A percentile compares a stretch with the other conserved stretches of the same genome.
phyloP scores from a whole-genome alignment of 1,140 invertebrate genomes.

The Goniozus legneri region DNA sequence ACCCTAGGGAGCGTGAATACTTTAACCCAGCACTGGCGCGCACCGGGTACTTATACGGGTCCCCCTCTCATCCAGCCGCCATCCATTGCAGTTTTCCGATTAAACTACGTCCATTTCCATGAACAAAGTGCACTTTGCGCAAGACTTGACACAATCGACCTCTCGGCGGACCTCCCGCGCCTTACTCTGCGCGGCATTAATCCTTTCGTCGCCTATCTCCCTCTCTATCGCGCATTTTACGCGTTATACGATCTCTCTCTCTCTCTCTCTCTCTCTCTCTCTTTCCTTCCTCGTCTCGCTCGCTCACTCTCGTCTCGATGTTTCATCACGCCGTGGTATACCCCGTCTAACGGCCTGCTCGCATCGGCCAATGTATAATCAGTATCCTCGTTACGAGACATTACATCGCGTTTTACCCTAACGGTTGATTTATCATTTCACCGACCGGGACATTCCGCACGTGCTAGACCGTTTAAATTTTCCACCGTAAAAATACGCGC shows the following conservation, averaged over 20 bases:
- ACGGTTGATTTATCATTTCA: background rate
- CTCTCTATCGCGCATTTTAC: too few species aligned
- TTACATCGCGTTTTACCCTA: background rate
- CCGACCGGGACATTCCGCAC: too few species aligned
- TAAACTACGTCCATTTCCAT: constrained; percentile 28
- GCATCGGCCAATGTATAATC: background rate
- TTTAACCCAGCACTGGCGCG: too few species aligned
- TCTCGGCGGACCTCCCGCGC: constrained; percentile 5
- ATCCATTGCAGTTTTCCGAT: constrained; percentile 28
- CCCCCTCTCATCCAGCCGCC: background rate
- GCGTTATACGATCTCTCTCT: too few species aligned
- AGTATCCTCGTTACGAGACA: background rate
- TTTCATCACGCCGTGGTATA: background rate
- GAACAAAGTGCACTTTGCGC: constrained; percentile 17
- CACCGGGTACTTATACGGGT: background rate
- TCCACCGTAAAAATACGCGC: too few species aligned
- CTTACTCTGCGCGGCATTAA: constrained; percentile 18
- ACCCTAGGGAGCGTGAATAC: too few species aligned
- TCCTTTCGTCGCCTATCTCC: too few species aligned
- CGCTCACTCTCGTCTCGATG: too few species aligned
- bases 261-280: too few species aligned
- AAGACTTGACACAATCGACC: constrained; percentile 22
- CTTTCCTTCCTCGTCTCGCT: too few species aligned
- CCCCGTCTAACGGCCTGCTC: background rate
- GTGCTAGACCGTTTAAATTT: too few species aligned